These are phyloP conservation scores for Ariolimax columbianus DNA, from an alignment of 2,888 invertebrate genomes.

Conservation along the genomic window DNA sequence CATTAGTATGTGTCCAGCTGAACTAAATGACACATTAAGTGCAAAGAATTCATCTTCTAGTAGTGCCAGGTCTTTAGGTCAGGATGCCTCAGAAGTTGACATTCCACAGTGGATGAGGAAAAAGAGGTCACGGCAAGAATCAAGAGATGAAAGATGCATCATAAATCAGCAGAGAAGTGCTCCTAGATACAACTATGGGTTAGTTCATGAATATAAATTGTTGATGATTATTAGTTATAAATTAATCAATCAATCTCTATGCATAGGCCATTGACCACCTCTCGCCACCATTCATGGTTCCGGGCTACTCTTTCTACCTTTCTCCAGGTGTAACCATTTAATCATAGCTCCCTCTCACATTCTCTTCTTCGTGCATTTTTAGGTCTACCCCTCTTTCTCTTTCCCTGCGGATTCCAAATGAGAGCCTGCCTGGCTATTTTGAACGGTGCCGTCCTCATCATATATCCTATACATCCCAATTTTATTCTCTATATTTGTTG, in stretches of 20 bases:
- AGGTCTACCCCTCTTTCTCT: no score
- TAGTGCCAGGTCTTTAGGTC: background rate
- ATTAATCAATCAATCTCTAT: background rate
- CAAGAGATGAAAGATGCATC: background rate
- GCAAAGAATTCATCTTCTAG: background rate
- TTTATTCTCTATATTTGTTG: no score
- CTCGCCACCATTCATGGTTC: no score
- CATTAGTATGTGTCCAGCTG: background rate
- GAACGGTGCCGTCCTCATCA: no score
- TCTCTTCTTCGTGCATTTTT: no score
- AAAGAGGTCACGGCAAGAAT: background rate
- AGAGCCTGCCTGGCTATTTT: no score
- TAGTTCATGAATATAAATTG: background rate
- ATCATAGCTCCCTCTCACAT: no score
- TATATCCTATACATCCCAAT: no score
- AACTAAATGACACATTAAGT: background rate
- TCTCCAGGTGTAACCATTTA: no score
- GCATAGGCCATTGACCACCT: no score
- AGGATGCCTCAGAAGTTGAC: conserved; percentile 5
- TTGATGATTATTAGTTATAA: background rate
- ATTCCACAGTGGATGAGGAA: conserved; percentile 34
- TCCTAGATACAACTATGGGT: background rate
- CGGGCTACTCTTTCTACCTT: no score
- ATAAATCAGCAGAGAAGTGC: background rate
- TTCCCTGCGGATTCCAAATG: no score